Evolutionary conservation across 92 coral and sea anemone species (phyloP), one percentile per base, ranked within the genome.

Genomic region (Chrysogorgia sp.): DNA sequence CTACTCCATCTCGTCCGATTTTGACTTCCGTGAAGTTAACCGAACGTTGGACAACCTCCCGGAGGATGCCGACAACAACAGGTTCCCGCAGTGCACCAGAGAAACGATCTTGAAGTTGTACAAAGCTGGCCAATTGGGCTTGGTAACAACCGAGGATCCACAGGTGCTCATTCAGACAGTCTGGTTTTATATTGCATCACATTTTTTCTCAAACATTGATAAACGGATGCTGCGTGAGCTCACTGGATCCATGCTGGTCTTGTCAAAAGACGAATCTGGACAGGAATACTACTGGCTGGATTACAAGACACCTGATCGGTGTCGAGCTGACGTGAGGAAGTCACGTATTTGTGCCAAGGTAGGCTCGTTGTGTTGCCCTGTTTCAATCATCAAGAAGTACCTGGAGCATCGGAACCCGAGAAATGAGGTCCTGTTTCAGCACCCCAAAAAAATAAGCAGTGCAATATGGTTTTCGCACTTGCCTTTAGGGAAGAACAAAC

Each of bases 321-420:
- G 55, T 26, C 77, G 77, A 12, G 32, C 60, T 15, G 77, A 71
- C 3, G 62, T 71, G 26, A 13, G 57, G 10, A 71, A 71, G 48
- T 25, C 77, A 20, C 60, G 77, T 8, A 71, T 71, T 33, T 71
- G 50, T 48, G 77, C 77, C 13, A 25, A 56, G 34, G 35, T 43
- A 12, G 77, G 63, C 1, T 71, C 77, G 15, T 32, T 71, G 15
- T 71, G 77, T 23, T 71, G 77, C 19, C 77, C 77, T 30, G 58
- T 71, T 7, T 28, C 77, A 9, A 71, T 71, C 12, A 71, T 71
- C 7, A 71, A 71, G 77, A 71, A 71, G 61, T 71, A 71, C 47
- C 34, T 71, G 77, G 77, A 49, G 26, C 77, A 71, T 71, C 77
- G 77, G 5, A 71, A 71, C 33, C 77, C 77, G 12, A 47, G 77